Percentiles rank a stretch among this genome's conserved stretches.
Evolutionary conservation across 1,140 invertebrate species (phyloP).

Genomic region (Pseudobourletiella spinata): DNA sequence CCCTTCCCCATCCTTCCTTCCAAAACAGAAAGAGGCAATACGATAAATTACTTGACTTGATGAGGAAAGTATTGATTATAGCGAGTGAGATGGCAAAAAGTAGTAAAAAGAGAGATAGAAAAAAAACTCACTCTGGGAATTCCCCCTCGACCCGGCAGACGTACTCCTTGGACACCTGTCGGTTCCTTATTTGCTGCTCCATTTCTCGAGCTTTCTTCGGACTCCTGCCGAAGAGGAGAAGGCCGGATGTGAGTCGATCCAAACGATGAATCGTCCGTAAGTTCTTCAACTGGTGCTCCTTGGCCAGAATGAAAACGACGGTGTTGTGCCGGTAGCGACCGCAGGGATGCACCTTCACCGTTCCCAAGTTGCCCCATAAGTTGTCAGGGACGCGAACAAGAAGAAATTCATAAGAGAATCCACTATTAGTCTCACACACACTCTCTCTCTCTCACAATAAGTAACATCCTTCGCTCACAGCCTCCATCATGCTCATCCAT

Average conservation of each 20-base stretch:
- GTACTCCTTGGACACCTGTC: conserved; percentile 91
- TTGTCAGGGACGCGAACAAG: too few relatives aligned
- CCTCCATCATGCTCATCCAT: too few relatives aligned
- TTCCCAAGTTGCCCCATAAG: too few relatives aligned
- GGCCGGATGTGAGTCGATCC: conserved; percentile 87
- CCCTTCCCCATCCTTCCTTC: too few relatives aligned
- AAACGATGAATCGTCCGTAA: conserved; percentile 82
- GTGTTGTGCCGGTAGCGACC: conserved; percentile 94
- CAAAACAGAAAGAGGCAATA: too few relatives aligned
- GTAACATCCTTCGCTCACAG: too few relatives aligned
- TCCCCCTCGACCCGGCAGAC: conserved; percentile 91
- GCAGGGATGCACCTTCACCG: conserved; percentile 94
- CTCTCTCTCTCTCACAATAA: too few relatives aligned
- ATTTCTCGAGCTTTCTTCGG: conserved; percentile 83
- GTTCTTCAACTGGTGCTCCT: conserved; percentile 90
- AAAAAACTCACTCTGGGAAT: conserved; percentile 79
- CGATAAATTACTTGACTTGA: too few relatives aligned
- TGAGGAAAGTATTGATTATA: too few relatives aligned
- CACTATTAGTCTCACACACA: too few relatives aligned
- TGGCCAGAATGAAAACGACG: conserved; percentile 89
- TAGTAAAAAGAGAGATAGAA: conserved; percentile 4
- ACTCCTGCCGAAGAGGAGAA: conserved; percentile 64
- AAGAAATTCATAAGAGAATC: too few relatives aligned
- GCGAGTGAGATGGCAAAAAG: too few relatives aligned
- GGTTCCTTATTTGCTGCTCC: conserved; percentile 85